A percentile compares a stretch with the other conserved stretches of the same genome.
phyloP scores from a whole-genome alignment of 23 tunicate species.

The Styela plicata region DNA sequence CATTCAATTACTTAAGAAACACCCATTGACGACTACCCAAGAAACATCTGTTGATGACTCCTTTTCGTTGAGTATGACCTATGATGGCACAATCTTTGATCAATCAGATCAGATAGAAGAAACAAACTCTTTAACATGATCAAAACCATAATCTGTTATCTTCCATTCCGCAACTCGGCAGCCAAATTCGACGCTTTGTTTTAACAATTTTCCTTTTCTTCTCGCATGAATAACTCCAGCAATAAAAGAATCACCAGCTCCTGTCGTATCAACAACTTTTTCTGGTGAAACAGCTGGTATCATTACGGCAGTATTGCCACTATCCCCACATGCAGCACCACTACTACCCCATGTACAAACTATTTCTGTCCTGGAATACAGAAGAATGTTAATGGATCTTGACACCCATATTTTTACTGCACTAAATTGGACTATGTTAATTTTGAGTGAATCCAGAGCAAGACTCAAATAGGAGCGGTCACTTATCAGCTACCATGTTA shows the following conservation, averaged over 20 bases:
- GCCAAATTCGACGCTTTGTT: constrained; percentile 14
- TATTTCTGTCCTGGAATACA: constrained; percentile 14
- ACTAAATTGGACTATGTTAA: too few relatives aligned
- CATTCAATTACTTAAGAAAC: too few relatives aligned
- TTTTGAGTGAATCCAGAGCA: too few relatives aligned
- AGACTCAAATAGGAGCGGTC: too few relatives aligned
- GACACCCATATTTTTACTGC: too few relatives aligned
- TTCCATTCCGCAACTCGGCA: constrained; percentile 23
- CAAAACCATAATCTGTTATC: constrained; percentile 15
- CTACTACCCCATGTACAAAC: constrained; percentile 22
- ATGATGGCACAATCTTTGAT: too few relatives aligned
- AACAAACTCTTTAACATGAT: neutral
- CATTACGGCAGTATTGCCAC: neutral
- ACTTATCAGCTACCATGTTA: too few relatives aligned
- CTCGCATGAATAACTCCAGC: constrained; percentile 24
- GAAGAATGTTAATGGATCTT: too few relatives aligned
- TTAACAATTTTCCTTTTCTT: neutral
- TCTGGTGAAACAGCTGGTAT: constrained; percentile 1
- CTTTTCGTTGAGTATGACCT: too few relatives aligned
- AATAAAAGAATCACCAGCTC: constrained; percentile 28
- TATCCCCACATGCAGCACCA: constrained; percentile 14
- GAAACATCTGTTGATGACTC: too few relatives aligned
- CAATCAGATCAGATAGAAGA: neutral
- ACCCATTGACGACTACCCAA: too few relatives aligned
- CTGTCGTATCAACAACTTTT: constrained; percentile 22